Conservation (phyloP, 2,888 invertebrate species). For the Acrobeloides nanus region DNA sequence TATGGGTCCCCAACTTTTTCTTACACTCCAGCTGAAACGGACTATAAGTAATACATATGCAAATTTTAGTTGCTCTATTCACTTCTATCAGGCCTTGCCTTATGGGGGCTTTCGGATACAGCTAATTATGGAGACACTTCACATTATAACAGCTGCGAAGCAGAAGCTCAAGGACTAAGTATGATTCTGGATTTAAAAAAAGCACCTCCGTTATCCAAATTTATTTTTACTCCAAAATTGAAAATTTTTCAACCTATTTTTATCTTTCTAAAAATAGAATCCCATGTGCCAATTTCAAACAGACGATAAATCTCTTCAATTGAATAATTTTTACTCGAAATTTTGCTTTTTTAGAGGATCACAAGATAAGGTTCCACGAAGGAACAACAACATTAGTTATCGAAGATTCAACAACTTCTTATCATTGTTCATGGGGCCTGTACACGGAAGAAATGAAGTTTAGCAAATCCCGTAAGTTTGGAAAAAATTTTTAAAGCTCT, state of each 20-base stretch:
- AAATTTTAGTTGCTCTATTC: constrained; percentile 42
- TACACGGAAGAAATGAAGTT: constrained; percentile 53
- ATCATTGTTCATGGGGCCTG: constrained; percentile 51
- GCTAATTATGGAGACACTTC: constrained; percentile 40
- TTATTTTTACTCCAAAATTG: constrained; percentile 7
- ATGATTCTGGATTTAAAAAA: constrained; percentile 7
- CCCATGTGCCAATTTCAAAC: constrained; percentile 1
- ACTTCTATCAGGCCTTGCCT: constrained; percentile 40
- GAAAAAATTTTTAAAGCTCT: too few species aligned
- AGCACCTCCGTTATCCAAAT: background rate
- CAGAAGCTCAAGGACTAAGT: constrained; percentile 49
- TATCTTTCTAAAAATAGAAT: constrained; percentile 4
- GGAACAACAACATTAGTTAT: constrained; percentile 38
- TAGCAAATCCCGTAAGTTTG: constrained; percentile 27
- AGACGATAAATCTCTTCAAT: background rate
- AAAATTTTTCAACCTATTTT: constrained; percentile 4
- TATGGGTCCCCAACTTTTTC: too few species aligned
- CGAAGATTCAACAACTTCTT: constrained; percentile 49
- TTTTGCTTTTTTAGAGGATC: constrained; percentile 31
- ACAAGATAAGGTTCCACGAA: constrained; percentile 40
- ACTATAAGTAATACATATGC: constrained; percentile 1
- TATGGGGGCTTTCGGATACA: constrained; percentile 46
- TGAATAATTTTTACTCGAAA: background rate
- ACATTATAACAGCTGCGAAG: constrained; percentile 43
- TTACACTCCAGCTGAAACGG: too few species aligned